These are phyloP conservation scores for Philantomba maxwellii DNA, from an alignment of 2,113 vertebrate species.

Conservation along the genomic window DNA sequence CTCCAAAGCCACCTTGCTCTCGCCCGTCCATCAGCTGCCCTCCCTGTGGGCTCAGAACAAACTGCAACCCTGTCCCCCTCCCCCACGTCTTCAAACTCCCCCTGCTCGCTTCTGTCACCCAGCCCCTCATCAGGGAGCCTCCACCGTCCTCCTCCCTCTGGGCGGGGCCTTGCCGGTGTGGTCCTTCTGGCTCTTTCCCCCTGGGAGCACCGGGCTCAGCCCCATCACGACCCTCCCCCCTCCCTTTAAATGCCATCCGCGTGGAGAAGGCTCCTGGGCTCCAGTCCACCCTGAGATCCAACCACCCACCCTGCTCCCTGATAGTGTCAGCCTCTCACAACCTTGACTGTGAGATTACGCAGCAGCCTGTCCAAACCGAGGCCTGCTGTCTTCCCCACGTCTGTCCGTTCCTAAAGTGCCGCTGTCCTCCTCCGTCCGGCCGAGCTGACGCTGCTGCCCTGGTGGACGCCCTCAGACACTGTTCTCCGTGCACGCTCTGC, in stretches of 20 bases:
- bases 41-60: fast-evolving
- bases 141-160: not conserved
- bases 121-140: not conserved
- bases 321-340: fast-evolving
- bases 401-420: not conserved
- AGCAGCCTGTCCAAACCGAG: not conserved
- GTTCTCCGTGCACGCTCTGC: not conserved
- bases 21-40: fast-evolving
- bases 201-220: not conserved
- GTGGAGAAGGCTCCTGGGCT: not conserved
- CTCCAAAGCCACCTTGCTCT: fast-evolving
- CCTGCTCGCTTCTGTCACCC: not conserved
- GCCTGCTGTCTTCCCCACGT: no score
- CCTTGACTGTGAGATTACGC: fast-evolving
- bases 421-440: fast-evolving
- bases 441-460: no score
- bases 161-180: not conserved
- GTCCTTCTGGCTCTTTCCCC: no score
- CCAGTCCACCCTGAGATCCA: not conserved
- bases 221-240: not conserved
- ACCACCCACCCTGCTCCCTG: fast-evolving
- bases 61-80: fast-evolving
- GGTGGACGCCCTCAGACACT: not conserved
- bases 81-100: fast-evolving
- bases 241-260: fast-evolving